Base-by-base conservation (phyloP, 2,888 invertebrate species). In the Aquatica leii region DNA sequence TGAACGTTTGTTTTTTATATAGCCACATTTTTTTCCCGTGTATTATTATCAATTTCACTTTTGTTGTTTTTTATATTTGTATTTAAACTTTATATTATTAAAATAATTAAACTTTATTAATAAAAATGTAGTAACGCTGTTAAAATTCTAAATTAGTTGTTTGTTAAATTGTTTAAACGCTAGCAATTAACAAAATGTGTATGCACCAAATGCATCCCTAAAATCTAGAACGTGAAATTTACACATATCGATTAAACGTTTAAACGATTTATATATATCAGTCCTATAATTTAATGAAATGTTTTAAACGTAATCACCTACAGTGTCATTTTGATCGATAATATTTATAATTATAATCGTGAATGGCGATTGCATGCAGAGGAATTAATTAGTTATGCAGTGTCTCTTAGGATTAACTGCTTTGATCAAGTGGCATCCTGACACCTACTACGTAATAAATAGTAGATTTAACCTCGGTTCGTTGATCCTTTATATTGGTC, bases 401-500 rank as follows among this genome's bases (percentile, higher is more conserved):
- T 52, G 43, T 65, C 56, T 52, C 41, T 52, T 54, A 41, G 65
- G 65, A 65, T 65, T 65, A 65, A 49, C 59, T 48, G 49, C 31
- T 49, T 55, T 51, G 51, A 59, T 59, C 59, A 63, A 63, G 55
- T 63, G 52, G 48, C 55, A 51, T 49, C 48, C 34, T 51, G 60
- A 59, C 58, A 61, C 65, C 65, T 61, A 65, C 65, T 41, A 53
- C 15, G 60, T 61, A 61, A 65, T 61, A 65, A 65, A 65, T 61
- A 65, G 24, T 54, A 61, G 60, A 65, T 53, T 61, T 65, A 65
- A 65, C 52, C 35, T 65, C 58, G 50, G 60, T 61, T 57, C 65
- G 58, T 58, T 65, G 65, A 65, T 65, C 65, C 65, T 61, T 31
- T 59, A 57, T 61, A 65, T 65, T 65, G 60, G 65, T 61, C 46